Base-by-base conservation (phyloP, 2,888 invertebrate genomes). In the Odiellus spinosus region DNA sequence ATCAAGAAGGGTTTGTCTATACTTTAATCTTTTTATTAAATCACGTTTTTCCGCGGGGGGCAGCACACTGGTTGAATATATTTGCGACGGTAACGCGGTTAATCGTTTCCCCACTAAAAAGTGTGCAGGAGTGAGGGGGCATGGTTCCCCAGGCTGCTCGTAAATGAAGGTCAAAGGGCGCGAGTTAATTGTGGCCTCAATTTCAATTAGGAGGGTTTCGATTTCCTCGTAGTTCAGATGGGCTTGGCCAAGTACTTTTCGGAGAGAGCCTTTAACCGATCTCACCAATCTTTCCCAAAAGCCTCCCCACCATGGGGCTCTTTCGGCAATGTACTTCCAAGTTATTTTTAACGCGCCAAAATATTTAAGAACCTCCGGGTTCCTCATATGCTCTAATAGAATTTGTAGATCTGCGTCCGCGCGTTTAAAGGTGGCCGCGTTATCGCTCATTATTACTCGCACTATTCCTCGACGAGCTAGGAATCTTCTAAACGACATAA, bases 261-360 rank as follows among this genome's bases (percentile, higher is more conserved):
- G 45, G 17, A 68, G 46, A 5, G 65, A 40, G 5, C 48, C 48
- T 53, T 71, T 69, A 5, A 67, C 34, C 5, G 62, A 40, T 5
- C 62, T 58, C n/a, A 67, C 57, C 6, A 69, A 51, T 18, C 66
- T 52, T 54, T 69, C 66, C 59, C 64, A 70, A 54, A 61, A 63
- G 40, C 67, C 66, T 39, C 67, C 67, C 64, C 63, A 64, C 26
- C 67, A 68, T 3, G 67, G 55, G 3, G 65, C 62, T 1, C 58
- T 53, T 8, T 64, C 64, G 4, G 63, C 61, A 44, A 62, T 67
- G 49, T 66, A 67, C 12, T 48, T 51, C 59, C 61, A 61, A 1
- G 45, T n/a, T 20, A 61, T 59, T 26, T 41, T 39, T 17, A 50
- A 15, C 2, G 21, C 15, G 11, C 44, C 32, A 40, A 14, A 39